These are phyloP conservation scores for Oryzias dopingdopingensis DNA, from an alignment of 2,797 vertebrate species.

Conservation along the genomic window DNA sequence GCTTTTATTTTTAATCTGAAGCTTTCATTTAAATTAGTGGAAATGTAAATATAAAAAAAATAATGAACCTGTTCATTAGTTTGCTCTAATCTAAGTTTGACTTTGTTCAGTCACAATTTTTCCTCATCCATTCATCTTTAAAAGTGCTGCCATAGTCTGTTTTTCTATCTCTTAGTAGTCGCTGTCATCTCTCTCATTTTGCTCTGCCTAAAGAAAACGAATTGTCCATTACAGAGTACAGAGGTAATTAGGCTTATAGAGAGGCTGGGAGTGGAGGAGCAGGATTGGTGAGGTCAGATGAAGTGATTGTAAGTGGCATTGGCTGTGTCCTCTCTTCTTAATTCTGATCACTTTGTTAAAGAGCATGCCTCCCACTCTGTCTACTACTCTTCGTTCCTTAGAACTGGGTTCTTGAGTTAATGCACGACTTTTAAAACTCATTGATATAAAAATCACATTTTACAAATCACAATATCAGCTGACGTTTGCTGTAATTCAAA, in stretches of 20 bases:
- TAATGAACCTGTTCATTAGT: neutral
- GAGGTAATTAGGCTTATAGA: conserved; percentile 37
- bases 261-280: conserved; percentile 21
- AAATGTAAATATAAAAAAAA: neutral
- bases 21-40: neutral
- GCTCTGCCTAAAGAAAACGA: conserved; percentile 3
- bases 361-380: too few relatives aligned
- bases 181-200: conserved; percentile 21
- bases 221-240: conserved; percentile 12
- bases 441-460: too few relatives aligned
- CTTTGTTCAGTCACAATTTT: neutral
- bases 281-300: conserved; percentile 33
- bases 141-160: conserved; percentile 11
- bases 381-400: too few relatives aligned
- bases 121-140: conserved; percentile 5
- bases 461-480: too few relatives aligned
- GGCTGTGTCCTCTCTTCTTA: conserved; percentile 1
- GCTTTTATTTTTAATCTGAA: too few relatives aligned
- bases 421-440: too few relatives aligned
- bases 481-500: too few relatives aligned
- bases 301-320: conserved; percentile 30
- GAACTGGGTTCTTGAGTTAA: too few relatives aligned
- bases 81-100: neutral
- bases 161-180: conserved; percentile 19
- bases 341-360: conserved; percentile 4